Percentiles rank a stretch among this genome's conserved stretches.
Evolutionary conservation across 1,140 invertebrate species (phyloP).

Genomic region (Pentalonia nigronervosa): DNA sequence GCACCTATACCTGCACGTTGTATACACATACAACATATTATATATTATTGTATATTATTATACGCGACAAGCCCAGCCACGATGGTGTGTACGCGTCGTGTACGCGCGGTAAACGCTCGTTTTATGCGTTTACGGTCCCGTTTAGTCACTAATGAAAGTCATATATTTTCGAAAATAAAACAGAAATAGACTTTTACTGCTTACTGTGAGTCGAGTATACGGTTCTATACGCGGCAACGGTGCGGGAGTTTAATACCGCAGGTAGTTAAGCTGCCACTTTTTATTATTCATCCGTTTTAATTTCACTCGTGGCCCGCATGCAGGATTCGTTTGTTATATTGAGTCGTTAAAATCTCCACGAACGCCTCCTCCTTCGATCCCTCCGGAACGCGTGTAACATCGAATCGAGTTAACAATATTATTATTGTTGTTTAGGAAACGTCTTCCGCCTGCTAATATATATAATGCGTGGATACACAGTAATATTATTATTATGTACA

Average conservation of each 20-base stretch:
- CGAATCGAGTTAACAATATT: background rate
- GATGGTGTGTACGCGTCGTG: background rate
- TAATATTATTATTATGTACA: background rate
- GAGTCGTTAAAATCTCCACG: background rate
- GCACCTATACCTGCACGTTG: background rate
- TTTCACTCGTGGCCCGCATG: background rate
- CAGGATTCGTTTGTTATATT: background rate
- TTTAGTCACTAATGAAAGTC: conserved; percentile 5
- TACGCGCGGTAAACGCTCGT: background rate
- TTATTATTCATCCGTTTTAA: background rate
- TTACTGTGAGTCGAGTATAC: background rate
- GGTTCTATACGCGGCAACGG: background rate
- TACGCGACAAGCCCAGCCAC: background rate
- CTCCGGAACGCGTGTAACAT: background rate
- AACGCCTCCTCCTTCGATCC: background rate
- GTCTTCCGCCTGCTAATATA: background rate
- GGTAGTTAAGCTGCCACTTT: background rate
- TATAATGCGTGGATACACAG: background rate
- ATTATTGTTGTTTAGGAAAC: background rate
- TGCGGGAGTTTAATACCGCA: background rate
- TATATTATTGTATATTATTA: background rate
- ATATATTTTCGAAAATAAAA: background rate
- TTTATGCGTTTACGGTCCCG: background rate
- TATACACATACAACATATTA: background rate
- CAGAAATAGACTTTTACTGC: conserved; percentile 5